Base-by-base conservation (phyloP, 2,113 vertebrate species). In the Cavia porcellus region DNA sequence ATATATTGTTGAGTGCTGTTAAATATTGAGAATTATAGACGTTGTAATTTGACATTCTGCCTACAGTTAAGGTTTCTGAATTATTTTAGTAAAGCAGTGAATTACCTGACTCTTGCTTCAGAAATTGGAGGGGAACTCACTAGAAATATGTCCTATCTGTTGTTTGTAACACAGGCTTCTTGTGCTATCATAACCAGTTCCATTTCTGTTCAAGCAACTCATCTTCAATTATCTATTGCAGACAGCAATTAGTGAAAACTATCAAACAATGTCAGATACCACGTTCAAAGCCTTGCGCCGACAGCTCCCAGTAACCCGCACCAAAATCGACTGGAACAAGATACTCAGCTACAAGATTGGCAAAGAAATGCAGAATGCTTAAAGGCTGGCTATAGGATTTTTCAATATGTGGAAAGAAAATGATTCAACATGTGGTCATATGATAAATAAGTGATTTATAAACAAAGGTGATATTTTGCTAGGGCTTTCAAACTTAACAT, bases 281-380 rank as follows among this genome's bases (percentile, higher is more conserved):
- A 99, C 99, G 38, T 99, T 99, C 98, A 99, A 99, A 98, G 99
- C 99, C 98, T 99, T 99, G 97, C 99, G 99, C 97, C 99, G 99
- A 97, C 99, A 99, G 97, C 99, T 99, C 55, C 99, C 99, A 0
- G 99, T 99, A 98, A 99, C 99, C 96, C 99, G 99, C 98, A 99
- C 99, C 98, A 99, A 99, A 99, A 99, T 99, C 17, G 99, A 99
- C 99, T 99, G 99, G 99, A 99, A 99, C 99, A 99, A 99, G 98
- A 99, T 99, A 98, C 99, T 99, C 98, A 99, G 99, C 98, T 99
- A 99, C 99, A 99, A 99, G 99, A 99, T 99, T 77, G 99, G 99
- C 98, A 99, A 99, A 97, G 99, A 99, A 98, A 99, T 99, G 99
- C 99, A 99, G 97, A 99, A 99, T 5, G 99, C 99, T 98, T 99